phyloP scores from a whole-genome alignment of 2,888 invertebrate genomes.

The Lutraria lutraria region DNA sequence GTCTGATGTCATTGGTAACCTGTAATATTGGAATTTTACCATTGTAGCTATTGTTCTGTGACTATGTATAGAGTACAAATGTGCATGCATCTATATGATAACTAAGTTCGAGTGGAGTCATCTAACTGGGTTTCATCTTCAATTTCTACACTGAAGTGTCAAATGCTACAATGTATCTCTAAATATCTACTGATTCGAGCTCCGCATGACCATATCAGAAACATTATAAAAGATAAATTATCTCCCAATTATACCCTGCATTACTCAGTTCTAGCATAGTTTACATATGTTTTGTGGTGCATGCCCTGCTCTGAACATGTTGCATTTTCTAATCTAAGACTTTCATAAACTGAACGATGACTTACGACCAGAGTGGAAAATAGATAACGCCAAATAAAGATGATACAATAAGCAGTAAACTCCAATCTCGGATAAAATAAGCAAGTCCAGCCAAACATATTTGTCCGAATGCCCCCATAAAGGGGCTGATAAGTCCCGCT shows the following conservation, averaged over 20 bases:
- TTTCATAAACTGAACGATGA: not conserved
- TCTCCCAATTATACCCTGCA: too few species aligned
- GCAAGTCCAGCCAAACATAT: conserved; percentile 78
- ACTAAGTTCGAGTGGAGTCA: too few species aligned
- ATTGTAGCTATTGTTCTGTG: too few species aligned
- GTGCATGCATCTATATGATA: too few species aligned
- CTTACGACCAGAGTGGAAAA: conserved; percentile 74
- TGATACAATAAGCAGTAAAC: conserved; percentile 71
- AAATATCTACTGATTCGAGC: not conserved
- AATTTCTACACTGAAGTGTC: too few species aligned
- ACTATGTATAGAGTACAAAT: too few species aligned
- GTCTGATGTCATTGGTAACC: too few species aligned
- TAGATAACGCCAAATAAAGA: conserved; percentile 69
- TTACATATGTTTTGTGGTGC: not conserved
- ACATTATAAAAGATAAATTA: too few species aligned
- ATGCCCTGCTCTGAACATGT: not conserved
- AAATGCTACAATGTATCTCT: too few species aligned
- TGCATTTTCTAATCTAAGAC: not conserved
- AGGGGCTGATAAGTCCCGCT: conserved; percentile 85
- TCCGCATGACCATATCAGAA: not conserved
- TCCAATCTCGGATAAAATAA: conserved; percentile 80
- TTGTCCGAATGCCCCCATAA: conserved; percentile 85
- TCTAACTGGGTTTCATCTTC: too few species aligned
- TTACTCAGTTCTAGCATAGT: not conserved
- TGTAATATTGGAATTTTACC: too few species aligned